Evolutionary conservation across 2,797 vertebrate genomes (phyloP).

Genomic region (Megalops cyprinoides): DNA sequence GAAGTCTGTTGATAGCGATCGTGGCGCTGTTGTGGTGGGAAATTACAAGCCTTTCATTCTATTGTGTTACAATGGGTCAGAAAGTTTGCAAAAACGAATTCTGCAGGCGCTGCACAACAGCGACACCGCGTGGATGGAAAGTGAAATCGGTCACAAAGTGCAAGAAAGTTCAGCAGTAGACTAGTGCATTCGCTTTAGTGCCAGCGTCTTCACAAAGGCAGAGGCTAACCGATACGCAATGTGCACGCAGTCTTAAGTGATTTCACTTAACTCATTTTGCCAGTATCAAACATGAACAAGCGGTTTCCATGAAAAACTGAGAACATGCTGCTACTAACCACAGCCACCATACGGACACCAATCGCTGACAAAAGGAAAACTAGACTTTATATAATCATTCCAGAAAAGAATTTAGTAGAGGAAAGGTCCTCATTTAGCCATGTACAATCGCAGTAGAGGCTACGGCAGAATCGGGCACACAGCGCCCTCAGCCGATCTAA

Average conservation of each 20-base stretch:
- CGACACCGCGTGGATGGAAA: constrained; percentile 53
- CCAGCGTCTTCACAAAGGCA: not conserved
- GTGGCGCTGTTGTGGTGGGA: no score
- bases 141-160: not conserved
- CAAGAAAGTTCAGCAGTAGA: not conserved
- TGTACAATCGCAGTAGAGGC: no score
- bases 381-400: not conserved
- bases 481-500: not conserved
- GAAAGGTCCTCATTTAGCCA: not conserved
- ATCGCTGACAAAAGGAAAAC: not conserved
- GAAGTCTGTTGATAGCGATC: not conserved
- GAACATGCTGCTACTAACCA: not conserved
- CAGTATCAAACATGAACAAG: not conserved
- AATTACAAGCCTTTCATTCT: not conserved
- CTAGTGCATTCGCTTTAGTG: no score
- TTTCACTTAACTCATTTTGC: not conserved
- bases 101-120: constrained; percentile 28
- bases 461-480: not conserved
- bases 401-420: not conserved
- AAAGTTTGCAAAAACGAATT: not conserved
- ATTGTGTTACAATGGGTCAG: not conserved
- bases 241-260: not conserved
- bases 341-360: not conserved
- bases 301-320: not conserved
- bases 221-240: not conserved